Base-by-base conservation (phyloP, 2,113 vertebrate genomes). In the Neotragus pygmaeus region DNA sequence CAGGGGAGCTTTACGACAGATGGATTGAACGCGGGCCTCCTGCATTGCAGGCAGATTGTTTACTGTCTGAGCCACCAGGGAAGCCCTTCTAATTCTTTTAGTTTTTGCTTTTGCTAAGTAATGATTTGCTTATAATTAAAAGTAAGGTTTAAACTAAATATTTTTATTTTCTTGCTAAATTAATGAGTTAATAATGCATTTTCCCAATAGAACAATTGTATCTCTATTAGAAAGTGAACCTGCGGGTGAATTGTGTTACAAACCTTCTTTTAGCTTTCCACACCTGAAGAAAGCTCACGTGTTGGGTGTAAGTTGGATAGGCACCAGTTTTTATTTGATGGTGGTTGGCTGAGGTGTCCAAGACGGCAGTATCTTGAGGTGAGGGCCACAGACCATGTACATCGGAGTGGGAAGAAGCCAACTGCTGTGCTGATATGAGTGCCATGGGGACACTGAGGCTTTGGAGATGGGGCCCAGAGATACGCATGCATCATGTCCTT, bases 111-210 rank as follows among this genome's bases (percentile, higher is more conserved):
- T 84, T 36, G 70, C n/a, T 39, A 64, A 64, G 17, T 86, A 93
- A 81, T 73, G 36, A 47, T 47, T 82, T 90, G 39, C 53, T 90
- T 95, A 10, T 87, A 90, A 87, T 95, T 78, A 86, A 95, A 95
- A 90, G 16, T 73, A 94, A 97, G 33, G 15, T 33, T n/a, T 82
- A 60, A 95, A 28, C 33, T 83, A 53, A 82, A 23, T 94, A 39
- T 93, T 86, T 89, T 47, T 83, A 49, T 80, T 95, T 80, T 86
- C 43, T 93, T 85, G 53, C 25, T 51, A 85, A 45, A 30, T 90
- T 58, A 60, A 92, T 27, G 88, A 36, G 28, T 73, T 84, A 89
- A n/a, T 30, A 88, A 27, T 92, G 49, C 3, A 73, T 75, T 81
- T 86, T 82, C 73, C 14, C 60, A 73, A 90, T 90, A 73, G 88